A percentile compares a stretch with the other conserved stretches of the same genome.
phyloP scores from a whole-genome alignment of 2,797 vertebrate species.

The Merluccius polli region DNA sequence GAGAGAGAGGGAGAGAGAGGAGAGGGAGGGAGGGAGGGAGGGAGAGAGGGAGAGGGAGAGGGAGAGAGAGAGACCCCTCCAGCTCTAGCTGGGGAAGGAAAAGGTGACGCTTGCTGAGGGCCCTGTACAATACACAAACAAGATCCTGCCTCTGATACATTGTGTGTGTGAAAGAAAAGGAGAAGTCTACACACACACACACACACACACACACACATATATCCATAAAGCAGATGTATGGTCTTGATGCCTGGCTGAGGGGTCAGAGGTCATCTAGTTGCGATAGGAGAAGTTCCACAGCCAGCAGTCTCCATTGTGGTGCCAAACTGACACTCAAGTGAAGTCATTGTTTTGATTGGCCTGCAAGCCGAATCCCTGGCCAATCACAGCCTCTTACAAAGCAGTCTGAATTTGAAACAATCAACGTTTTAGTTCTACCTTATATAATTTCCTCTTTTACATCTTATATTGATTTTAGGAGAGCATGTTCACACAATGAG shows the following conservation, averaged over 20 bases:
- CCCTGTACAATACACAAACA: neutral
- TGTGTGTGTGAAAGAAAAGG: neutral
- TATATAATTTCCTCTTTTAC: too few relatives aligned
- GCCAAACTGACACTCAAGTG: neutral
- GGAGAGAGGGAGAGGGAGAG: neutral
- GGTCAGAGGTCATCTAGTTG: neutral
- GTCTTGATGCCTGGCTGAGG: neutral
- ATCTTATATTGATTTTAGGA: too few relatives aligned
- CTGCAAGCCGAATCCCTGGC: neutral
- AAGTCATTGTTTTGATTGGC: constrained; percentile 1
- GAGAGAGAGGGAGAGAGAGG: neutral
- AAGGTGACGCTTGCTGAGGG: neutral
- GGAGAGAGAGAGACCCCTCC: neutral
- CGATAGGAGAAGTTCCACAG: neutral
- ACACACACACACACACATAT: neutral
- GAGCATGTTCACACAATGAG: too few relatives aligned
- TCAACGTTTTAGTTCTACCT: too few relatives aligned
- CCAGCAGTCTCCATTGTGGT: neutral
- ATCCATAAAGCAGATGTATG: neutral
- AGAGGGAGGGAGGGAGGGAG: too few relatives aligned
- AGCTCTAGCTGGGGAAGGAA: neutral
- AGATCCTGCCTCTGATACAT: neutral
- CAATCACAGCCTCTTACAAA: neutral
- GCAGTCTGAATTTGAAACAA: too few relatives aligned
- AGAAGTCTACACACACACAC: neutral